These are phyloP conservation scores for Orgyia antiqua DNA, from an alignment of 2,888 invertebrate species.

Conservation along the genomic window DNA sequence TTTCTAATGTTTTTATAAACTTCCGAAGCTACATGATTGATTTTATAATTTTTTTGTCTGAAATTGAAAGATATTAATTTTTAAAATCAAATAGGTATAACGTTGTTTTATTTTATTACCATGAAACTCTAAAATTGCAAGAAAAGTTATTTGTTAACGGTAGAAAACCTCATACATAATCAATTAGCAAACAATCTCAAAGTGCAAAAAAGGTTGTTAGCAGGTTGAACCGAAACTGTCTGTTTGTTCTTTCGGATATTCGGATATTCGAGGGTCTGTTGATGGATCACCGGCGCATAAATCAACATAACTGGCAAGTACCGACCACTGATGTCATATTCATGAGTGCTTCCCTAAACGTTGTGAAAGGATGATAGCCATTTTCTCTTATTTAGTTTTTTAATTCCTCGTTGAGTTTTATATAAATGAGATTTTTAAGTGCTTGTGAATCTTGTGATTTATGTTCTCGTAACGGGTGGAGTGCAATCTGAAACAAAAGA, in stretches of 20 bases:
- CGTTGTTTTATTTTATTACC: too few relatives aligned
- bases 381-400: constrained; percentile 45
- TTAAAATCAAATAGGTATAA: too few relatives aligned
- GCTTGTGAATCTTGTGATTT: constrained; percentile 47
- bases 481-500: constrained; percentile 53
- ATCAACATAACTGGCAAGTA: constrained; percentile 55
- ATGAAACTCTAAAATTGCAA: too few relatives aligned
- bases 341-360: constrained; percentile 55
- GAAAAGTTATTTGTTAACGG: too few relatives aligned
- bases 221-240: constrained; percentile 29
- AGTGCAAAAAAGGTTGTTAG: constrained; percentile 30
- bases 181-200: constrained; percentile 38
- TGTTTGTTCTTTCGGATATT: constrained; percentile 29
- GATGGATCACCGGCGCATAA: constrained; percentile 63
- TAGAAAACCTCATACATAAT: too few relatives aligned
- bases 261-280: constrained; percentile 36
- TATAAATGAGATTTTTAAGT: constrained; percentile 32
- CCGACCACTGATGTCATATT: constrained; percentile 67
- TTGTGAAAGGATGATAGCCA: constrained; percentile 36
- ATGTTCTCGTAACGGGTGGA: constrained; percentile 27
- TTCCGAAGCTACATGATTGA: too few relatives aligned
- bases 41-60: too few relatives aligned
- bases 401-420: constrained; percentile 39
- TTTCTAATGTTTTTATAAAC: too few relatives aligned
- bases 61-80: too few relatives aligned